Base-by-base conservation (phyloP, 2,888 invertebrate species). In the Lasius platythorax region DNA sequence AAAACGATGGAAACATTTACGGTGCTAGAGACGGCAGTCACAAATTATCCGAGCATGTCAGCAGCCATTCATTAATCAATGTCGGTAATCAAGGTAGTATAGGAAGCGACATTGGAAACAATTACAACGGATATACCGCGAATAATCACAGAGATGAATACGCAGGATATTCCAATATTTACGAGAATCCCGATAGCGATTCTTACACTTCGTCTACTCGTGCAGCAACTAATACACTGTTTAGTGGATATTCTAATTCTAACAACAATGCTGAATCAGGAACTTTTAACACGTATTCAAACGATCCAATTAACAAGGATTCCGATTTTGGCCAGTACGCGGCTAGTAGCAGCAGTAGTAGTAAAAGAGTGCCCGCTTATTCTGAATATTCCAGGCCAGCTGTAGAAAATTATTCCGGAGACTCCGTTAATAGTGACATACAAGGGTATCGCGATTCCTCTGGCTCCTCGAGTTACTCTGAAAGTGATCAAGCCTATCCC, bases 161-260 rank as follows among this genome's bases (percentile, higher is more conserved):
- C 28, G 75, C 84, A 53, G 86, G 76, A 61, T 82, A 89, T 33
- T 15, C 85, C 61, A 73, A 50, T 18, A 61, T 18, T 23, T 81
- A 74, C 30, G 90, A 84, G 46, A 89, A 61, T 72, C 73, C 82
- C n/a, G 85, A 43, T 15, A 79, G 88, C 18, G 87, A 87, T 28
- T 83, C 92, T 8, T 91, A 93, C 75, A 84, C 89, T 40, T 68
- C 86, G 11, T 88, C 87, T 12, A 87, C 82, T 33, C 88, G 85
- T 5, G 50, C 79, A 6, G 87, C 91, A 56, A 86, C 89, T 6
- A 53, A 53, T 53, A 75, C 43, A 58, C 4, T 73, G 46, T 89
- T 88, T 87, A 91, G 85, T 43, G 89, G 82, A 75, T 91, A 84
- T 61, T 79, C 83, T 67, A 87, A 68, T 76, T 86, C 74, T 73